These are phyloP conservation scores for Henicopernis longicauda DNA, from an alignment of 2,113 vertebrate species.

Conservation along the genomic window DNA sequence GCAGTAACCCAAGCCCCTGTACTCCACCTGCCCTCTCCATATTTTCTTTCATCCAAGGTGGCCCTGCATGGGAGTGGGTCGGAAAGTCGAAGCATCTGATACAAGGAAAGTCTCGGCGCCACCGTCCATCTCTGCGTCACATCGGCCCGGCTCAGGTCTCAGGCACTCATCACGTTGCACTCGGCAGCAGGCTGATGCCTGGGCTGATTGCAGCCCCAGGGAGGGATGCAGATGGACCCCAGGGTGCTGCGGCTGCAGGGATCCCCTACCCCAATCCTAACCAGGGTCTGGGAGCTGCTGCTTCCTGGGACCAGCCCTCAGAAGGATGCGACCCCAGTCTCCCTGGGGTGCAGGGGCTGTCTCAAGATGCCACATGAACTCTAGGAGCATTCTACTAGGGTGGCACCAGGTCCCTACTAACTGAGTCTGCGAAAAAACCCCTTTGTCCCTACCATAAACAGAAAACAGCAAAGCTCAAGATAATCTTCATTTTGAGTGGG, in stretches of 20 bases:
- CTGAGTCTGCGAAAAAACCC: neutral
- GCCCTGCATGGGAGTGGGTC: neutral
- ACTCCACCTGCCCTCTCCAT: conserved; percentile 4
- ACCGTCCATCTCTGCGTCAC: conserved; percentile 3
- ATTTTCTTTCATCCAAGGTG: conserved; percentile 27
- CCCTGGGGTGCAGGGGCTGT: neutral
- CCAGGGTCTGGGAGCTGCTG: neutral
- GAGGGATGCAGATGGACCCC: neutral
- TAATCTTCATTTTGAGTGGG: neutral
- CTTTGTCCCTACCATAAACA: neutral
- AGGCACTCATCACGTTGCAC: neutral
- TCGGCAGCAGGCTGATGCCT: rapidly evolving
- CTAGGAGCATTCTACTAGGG: too few species aligned
- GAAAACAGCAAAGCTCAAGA: neutral
- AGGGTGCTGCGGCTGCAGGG: neutral
- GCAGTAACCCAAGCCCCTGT: neutral
- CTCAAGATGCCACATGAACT: neutral
- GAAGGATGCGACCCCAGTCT: neutral
- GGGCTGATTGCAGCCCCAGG: neutral
- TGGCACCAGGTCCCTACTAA: neutral
- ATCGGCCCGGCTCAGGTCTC: conserved; percentile 13
- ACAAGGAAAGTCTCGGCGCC: neutral
- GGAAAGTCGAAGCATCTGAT: conserved; percentile 43
- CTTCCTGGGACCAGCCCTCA: neutral
- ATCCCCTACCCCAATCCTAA: neutral